Base-by-base conservation (phyloP, 2,888 invertebrate species). In the Netelia melanura region DNA sequence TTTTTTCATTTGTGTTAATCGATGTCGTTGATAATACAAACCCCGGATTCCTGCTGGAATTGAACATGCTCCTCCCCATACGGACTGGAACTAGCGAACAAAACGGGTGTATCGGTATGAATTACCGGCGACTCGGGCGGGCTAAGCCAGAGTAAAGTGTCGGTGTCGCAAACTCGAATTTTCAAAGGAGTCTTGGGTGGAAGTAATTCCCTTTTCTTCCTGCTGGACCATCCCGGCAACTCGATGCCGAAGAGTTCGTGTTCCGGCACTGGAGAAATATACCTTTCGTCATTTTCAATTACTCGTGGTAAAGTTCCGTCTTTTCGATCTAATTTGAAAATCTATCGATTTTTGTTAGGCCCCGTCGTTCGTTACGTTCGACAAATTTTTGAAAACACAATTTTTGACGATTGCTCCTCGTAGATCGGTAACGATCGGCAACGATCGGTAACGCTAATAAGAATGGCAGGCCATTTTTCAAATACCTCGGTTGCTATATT, bases 161-260 rank as follows among this genome's bases (percentile, higher is more conserved):
- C 86, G 17, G 86, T 79, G 43, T 74, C 86, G 14, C 84, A 87
- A 74, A 81, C 85, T 68, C 10, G 77, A 17, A 86, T 43, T 8
- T 48, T 43, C n/a, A 87, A 38, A 9, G 30, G 43, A 11, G 58
- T 70, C 58, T 68, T 61, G 8, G 14, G 2, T 5, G 72, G 48
- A 23, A 44, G 48, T 1, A 5, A 3, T 17, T 2, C 25, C 1
- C 48, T 58, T 1, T 58, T 52, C 82, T 74, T 48, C 44, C 70
- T 87, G 54, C 84, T 75, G 38, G 77, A 44, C 72, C 10, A 38
- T 2, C 61, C 25, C 67, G 62, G 14, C 43, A 80, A 9, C 23
- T 84, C 25, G 62, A 88, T 78, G 3, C 61, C 25, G 3, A 78
- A 76, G 14, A 87, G 23, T 44, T 87, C 84, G 67, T 87, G 81